Percentiles rank a stretch among this genome's conserved stretches.
phyloP scores from a whole-genome alignment of 2,888 invertebrate genomes.

The Zhengitettix transpicula region DNA sequence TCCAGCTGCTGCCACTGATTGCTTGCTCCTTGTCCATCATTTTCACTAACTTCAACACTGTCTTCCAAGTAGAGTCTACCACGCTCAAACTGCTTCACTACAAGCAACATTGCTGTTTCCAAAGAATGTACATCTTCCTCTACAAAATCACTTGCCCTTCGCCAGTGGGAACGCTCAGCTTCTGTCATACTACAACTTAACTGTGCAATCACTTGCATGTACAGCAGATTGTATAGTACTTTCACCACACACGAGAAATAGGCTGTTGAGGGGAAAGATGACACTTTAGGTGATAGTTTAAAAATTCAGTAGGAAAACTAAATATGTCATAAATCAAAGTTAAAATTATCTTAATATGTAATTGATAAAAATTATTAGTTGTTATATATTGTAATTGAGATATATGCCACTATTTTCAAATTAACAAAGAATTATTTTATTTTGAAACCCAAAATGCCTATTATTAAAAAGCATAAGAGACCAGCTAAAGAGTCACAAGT shows the following conservation, averaged over 20 bases:
- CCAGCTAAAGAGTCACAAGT: too few species aligned
- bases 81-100: slow-evolving; percentile 32
- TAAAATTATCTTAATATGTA: background rate
- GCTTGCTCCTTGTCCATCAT: slow-evolving; percentile 25
- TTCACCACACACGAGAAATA: slow-evolving; percentile 79
- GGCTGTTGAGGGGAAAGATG: slow-evolving; percentile 36
- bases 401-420: too few species aligned
- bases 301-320: too few species aligned
- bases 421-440: too few species aligned
- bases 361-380: too few species aligned
- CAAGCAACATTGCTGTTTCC: slow-evolving; percentile 25
- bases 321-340: background rate
- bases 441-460: too few species aligned
- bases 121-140: slow-evolving; percentile 16
- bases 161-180: slow-evolving; percentile 34
- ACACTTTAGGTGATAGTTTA: background rate
- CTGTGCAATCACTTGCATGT: slow-evolving; percentile 76
- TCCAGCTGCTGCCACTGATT: slow-evolving; percentile 23
- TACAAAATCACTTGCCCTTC: background rate
- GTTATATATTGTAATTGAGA: too few species aligned
- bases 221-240: slow-evolving; percentile 73
- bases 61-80: slow-evolving; percentile 47
- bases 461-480: too few species aligned
- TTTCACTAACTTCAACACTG: slow-evolving; percentile 6
- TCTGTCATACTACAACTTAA: slow-evolving; percentile 51